Evolutionary conservation across 2,888 invertebrate genomes (phyloP).

Genomic region (Rotaria sp.): DNA sequence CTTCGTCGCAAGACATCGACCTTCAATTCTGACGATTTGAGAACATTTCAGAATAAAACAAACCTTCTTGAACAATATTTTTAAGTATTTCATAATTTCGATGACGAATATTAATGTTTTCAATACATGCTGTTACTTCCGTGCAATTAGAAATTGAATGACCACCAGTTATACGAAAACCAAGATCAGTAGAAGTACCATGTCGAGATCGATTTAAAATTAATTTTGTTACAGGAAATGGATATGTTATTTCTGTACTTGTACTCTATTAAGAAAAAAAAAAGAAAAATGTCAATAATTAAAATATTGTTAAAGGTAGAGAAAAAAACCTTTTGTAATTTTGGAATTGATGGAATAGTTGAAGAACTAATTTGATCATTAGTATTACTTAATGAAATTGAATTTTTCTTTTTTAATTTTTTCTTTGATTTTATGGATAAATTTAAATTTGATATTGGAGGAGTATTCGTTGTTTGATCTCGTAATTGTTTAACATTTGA

Average conservation of each 20-base stretch:
- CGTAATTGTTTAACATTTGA: not conserved
- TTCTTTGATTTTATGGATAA: not conserved
- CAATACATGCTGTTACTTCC: slow-evolving; percentile 15
- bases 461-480: slow-evolving; percentile 20
- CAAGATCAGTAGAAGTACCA: not conserved
- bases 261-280: not conserved
- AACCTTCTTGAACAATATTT: slow-evolving; percentile 11
- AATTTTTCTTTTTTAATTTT: not conserved
- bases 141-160: not conserved
- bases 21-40: too few species aligned
- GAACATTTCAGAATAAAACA: not conserved
- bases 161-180: slow-evolving; percentile 19
- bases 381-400: not conserved
- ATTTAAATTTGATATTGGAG: not conserved
- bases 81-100: not conserved
- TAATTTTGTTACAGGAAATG: not conserved
- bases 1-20: too few species aligned
- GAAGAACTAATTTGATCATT: not conserved
- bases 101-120: not conserved
- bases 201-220: not conserved
- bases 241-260: not conserved
- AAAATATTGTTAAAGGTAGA: not conserved
- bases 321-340: not conserved
- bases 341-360: not conserved
- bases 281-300: not conserved